Evolutionary conservation across 2,888 invertebrate species (phyloP), one percentile per base, ranked within the genome.

Genomic region (Noctua comes): DNA sequence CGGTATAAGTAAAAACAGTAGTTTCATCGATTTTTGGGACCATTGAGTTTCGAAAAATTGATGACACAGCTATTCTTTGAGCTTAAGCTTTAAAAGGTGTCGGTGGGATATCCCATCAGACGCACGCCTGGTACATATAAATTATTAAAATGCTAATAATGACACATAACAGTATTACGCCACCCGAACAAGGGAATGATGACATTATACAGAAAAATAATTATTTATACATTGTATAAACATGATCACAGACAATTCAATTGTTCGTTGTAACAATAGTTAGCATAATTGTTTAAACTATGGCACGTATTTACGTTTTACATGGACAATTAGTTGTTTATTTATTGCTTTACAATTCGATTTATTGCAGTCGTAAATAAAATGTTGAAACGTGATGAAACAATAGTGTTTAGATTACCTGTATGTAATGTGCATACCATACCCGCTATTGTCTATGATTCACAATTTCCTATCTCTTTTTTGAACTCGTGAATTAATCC

Each of bases 201-300:
- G 54, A 54, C 16, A 73, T 62, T 57, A 72, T 64, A 31, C 66
- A 77, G 59, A 72, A 72, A 69, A 62, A 43, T 40, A 75, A 72
- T 76, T 51, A 83, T 68, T 69, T 64, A 59, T 10, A 65, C 51
- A 68, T 62, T 21, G 62, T 74, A 43, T 66, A 72, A 79, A 74
- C 73, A 74, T 51, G 66, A 73, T 68, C 68, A 68, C 36, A 74
- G 59, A 48, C 74, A 84, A 86, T 86, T 86, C 86, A 66, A 86
- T 86, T 86, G 86, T 86, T 85, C 40, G 24, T 46, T 48, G 18
- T 54, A 48, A 86, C 86, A 84, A 82, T 86, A 68, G 73, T 77
- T 86, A 31, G 70, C 72, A 76, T 83, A 81, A 80, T 77, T 82
- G 36, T 54, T 84, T 74, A 68, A 77, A 71, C 82, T 84, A 68